These are phyloP conservation scores for Argopecten irradians DNA, from an alignment of 1,140 invertebrate species.

Conservation along the genomic window DNA sequence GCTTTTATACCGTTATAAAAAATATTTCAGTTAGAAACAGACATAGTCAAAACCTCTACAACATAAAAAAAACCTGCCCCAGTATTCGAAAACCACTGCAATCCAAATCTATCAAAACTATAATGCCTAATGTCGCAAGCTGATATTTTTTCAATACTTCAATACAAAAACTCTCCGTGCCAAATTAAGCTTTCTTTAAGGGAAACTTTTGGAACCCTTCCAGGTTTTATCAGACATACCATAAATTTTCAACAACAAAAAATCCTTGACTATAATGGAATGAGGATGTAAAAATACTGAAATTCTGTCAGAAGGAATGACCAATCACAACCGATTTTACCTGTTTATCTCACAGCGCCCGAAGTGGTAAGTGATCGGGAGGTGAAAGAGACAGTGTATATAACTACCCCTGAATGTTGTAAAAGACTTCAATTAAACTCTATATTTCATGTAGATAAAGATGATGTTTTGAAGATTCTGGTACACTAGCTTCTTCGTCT, in stretches of 20 bases:
- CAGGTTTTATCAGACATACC: neutral
- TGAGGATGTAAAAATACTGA: neutral
- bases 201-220: neutral
- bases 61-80: too few relatives aligned
- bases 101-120: too few relatives aligned
- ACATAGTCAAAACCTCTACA: too few relatives aligned
- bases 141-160: too few relatives aligned
- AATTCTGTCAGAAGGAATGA: neutral
- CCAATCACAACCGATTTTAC: neutral
- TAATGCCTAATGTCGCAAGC: too few relatives aligned
- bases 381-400: neutral
- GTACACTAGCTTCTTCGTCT: neutral
- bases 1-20: too few relatives aligned
- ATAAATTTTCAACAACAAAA: too few relatives aligned
- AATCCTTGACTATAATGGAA: neutral
- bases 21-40: too few relatives aligned
- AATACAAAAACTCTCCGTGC: too few relatives aligned
- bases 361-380: neutral
- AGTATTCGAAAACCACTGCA: too few relatives aligned
- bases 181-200: too few relatives aligned
- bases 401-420: neutral
- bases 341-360: neutral
- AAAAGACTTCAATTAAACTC: neutral
- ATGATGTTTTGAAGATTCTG: neutral
- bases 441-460: neutral